These are phyloP conservation scores for Lutjanus argentimaculatus DNA, from an alignment of 2,797 vertebrate genomes.

Conservation along the genomic window DNA sequence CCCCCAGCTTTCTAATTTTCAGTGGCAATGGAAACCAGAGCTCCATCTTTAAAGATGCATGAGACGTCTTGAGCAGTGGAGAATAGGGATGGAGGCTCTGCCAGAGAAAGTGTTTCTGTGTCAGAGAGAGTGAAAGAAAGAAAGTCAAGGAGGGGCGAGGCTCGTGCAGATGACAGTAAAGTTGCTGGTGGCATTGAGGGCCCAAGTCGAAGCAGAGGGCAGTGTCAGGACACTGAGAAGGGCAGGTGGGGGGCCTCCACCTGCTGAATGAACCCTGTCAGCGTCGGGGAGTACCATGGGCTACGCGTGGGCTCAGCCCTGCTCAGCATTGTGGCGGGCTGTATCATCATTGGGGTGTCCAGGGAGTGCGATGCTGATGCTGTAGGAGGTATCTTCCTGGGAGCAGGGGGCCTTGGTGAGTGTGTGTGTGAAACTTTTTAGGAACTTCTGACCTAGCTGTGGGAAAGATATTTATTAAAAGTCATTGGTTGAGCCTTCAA, in stretches of 20 bases:
- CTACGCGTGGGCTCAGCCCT: conserved; percentile 89
- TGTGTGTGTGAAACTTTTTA: conserved; percentile 31
- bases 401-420: conserved; percentile 89
- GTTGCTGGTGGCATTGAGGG: conserved; percentile 30
- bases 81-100: conserved; percentile 43
- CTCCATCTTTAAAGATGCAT: conserved; percentile 86
- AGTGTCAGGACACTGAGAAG: conserved; percentile 8
- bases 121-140: conserved; percentile 61
- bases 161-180: conserved; percentile 29
- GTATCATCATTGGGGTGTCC: conserved; percentile 91
- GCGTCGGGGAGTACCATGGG: conserved; percentile 88
- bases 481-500: background rate
- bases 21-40: conserved; percentile 80
- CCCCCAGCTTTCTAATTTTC: conserved; percentile 62
- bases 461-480: background rate
- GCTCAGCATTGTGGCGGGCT: conserved; percentile 89
- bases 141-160: conserved; percentile 31
- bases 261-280: conserved; percentile 87
- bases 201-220: conserved; percentile 27
- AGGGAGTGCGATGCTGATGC: conserved; percentile 88
- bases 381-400: conserved; percentile 88
- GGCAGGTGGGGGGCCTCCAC: conserved; percentile 65
- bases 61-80: conserved; percentile 74
- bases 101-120: conserved; percentile 73
- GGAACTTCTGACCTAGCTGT: background rate